Base-by-base conservation (phyloP, 2,113 vertebrate species). In the Tachysurus fulvidraco region DNA sequence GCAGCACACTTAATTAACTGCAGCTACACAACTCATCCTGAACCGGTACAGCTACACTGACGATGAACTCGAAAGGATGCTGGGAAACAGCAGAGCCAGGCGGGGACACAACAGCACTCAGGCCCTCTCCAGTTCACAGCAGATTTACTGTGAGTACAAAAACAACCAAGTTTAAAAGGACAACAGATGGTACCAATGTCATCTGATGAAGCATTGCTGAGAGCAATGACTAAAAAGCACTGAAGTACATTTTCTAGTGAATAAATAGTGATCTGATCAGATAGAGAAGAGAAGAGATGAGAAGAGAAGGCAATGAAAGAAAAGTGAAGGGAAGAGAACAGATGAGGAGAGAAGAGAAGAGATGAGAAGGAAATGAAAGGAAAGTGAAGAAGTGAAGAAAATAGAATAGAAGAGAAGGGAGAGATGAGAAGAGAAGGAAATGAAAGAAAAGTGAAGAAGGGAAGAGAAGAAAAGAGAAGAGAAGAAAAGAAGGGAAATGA, bases 1-100 rank as follows among this genome's bases (percentile, higher is more conserved):
- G 83, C 71, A 85, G 71, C 83, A 85, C 71, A 85, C 57, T 77
- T 85, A 85, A 85, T 85, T 59, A 85, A 57, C 57, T 77, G 83
- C 36, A 77, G 83, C 36, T 74, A 74, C 52, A 84, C 21, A 77
- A 77, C 71, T 76, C 55, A 16, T 46, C 55, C 71, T 52, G 71
- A 67, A 9, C 81, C 57, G 54, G 46, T 50, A 50, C 83, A 46
- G 25, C 80, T n/a, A 44, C 57, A 62, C 55, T 81, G 57, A 81
- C 36, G 12, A 81, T 64, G 59, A 81, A 64, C 57, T 44, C 59
- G 41, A 36, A 21, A 64, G 59, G 59, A 62, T 25, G 12, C 57
- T 2, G 21, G n/a, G 69, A 82, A 36, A 62, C 55, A 25, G 69
- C 9, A 30, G 28, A 25, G 28, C 2, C 23, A 19, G 25, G 80